Percentiles rank a stretch among this genome's conserved stretches.
Evolutionary conservation across 2,888 invertebrate species (phyloP).

Genomic region (Ormyrus pomaceus): DNA sequence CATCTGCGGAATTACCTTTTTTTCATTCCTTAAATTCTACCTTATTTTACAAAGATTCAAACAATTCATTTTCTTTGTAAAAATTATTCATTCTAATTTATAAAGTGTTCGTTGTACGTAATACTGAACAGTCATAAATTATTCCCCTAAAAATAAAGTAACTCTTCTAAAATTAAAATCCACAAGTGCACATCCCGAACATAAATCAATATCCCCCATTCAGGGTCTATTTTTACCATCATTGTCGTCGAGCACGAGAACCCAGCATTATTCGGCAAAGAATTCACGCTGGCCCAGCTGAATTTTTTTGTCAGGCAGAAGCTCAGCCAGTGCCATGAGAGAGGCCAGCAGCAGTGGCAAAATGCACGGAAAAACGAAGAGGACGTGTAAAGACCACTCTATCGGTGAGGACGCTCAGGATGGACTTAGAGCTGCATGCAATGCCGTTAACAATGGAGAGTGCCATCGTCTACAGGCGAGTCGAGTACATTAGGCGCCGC

Average conservation of each 20-base stretch:
- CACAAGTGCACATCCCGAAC: no score
- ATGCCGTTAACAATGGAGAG: slow-evolving; percentile 35
- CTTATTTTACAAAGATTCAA: not conserved
- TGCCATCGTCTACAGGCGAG: slow-evolving; percentile 23
- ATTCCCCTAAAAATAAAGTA: no score
- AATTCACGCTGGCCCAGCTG: not conserved
- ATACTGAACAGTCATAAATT: no score
- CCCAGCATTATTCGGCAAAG: not conserved
- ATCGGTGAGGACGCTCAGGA: not conserved
- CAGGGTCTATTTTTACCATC: no score
- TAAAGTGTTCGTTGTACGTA: no score
- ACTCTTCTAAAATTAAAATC: no score
- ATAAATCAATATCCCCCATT: no score
- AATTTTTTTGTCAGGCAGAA: not conserved
- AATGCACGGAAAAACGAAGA: not conserved
- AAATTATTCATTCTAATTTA: no score
- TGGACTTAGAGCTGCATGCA: not conserved
- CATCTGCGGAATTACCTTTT: no score
- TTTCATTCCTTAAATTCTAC: no score
- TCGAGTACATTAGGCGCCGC: slow-evolving; percentile 43
- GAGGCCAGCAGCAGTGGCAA: not conserved
- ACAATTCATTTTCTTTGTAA: no score
- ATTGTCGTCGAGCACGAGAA: not conserved
- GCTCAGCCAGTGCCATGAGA: no score
- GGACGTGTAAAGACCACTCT: slow-evolving; percentile 11